A percentile compares a stretch with the other conserved stretches of the same genome.
phyloP scores from a whole-genome alignment of 2,113 vertebrate genomes.

The Lepisosteus osseus region DNA sequence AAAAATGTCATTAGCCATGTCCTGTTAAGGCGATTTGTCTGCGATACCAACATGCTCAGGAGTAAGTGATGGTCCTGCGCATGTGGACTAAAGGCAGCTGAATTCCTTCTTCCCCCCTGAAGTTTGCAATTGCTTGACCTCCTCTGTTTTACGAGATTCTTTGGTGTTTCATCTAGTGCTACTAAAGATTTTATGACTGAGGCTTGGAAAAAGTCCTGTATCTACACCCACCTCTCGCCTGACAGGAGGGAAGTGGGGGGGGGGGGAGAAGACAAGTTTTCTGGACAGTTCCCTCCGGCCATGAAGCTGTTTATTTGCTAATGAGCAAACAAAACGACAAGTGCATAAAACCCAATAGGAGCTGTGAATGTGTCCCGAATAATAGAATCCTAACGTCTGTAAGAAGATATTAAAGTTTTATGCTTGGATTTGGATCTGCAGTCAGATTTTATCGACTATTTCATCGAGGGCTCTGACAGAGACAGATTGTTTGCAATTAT shows the following conservation, averaged over 20 bases:
- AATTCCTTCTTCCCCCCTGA: conserved; percentile 17
- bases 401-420: too few species aligned
- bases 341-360: not conserved
- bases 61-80: too few species aligned
- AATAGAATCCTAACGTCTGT: too few species aligned
- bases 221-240: conserved; percentile 19
- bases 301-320: conserved; percentile 13
- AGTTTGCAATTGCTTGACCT: conserved; percentile 27
- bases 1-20: too few species aligned
- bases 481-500: conserved; percentile 22
- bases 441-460: conserved; percentile 36
- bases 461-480: conserved; percentile 50
- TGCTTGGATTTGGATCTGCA: not conserved
- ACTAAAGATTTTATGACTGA: conserved; percentile 34
- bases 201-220: conserved; percentile 27
- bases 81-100: too few species aligned
- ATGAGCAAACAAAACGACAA: conserved; percentile 2
- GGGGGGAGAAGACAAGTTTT: not conserved
- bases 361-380: too few species aligned
- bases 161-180: conserved; percentile 28
- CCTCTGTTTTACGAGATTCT: conserved; percentile 32
- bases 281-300: not conserved
- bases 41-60: too few species aligned
- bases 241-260: not conserved
- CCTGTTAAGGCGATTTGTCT: too few species aligned